Base-by-base conservation (phyloP, 2,888 invertebrate species). In the Gonocerus acuteangulatus region DNA sequence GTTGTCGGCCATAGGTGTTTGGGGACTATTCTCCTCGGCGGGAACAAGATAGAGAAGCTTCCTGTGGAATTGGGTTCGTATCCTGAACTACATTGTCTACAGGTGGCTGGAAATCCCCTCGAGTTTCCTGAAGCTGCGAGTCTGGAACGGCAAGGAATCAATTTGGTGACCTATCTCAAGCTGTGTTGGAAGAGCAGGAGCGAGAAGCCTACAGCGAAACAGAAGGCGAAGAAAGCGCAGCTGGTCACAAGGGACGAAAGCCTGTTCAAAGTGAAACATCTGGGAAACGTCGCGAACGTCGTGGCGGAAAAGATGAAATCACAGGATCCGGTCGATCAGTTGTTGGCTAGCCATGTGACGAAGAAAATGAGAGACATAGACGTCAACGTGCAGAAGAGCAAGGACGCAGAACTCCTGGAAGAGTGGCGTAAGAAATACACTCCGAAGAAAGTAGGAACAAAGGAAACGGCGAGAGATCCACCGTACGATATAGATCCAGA, bases 21-120 rank as follows among this genome's bases (percentile, higher is more conserved):
- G 19, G 81, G 84, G 56, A 84, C 84, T 63, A 71, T 86, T 57
- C 73, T 86, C 18, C 71, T 86, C 27, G 80, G 83, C 72, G 80
- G 82, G 68, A 86, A 86, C 70, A 74, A 76, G 65, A 70, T 86
- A 22, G 76, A 78, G 57, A 72, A 73, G 60, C 71, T 86, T 45
- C 85, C 85, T 0, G 74, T 80, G 57, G 84, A 83, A 74, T 71
- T 86, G 13, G 82, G 49, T 16, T 49, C 49, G 18, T 49, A 32
- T 32, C 9, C 27, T 18, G 18, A 49, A 13, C 16, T 49, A 11
- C 27, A 13, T 13, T 34, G 15, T 13, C 18, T 49, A 18, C 49
- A 49, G 18, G 49, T 16, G 15, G 16, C 49, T 6, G 49, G 32
- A 18, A 49, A 49, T 18, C 34, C 49, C 6, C 49, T 49, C 18